These are phyloP conservation scores for Hylaeus volcanicus DNA, from an alignment of 1,140 invertebrate genomes.

Conservation along the genomic window DNA sequence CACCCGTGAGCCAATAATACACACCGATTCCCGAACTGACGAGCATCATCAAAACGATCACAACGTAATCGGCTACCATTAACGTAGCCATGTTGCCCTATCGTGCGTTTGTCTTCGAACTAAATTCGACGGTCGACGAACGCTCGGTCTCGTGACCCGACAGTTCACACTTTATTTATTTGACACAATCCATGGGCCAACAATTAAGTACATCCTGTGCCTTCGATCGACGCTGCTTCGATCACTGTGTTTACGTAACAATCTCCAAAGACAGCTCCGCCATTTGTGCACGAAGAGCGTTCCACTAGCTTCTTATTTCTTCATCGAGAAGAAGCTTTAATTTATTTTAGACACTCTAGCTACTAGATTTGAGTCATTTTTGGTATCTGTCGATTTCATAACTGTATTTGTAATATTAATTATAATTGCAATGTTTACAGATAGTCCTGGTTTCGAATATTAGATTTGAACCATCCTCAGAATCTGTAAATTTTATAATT, in stretches of 20 bases:
- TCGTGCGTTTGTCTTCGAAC: neutral
- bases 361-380: too few relatives aligned
- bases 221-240: neutral
- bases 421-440: too few relatives aligned
- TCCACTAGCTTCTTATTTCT: too few relatives aligned
- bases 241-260: neutral
- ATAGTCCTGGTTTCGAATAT: too few relatives aligned
- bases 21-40: conserved; percentile 87
- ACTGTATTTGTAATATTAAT: too few relatives aligned
- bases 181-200: neutral
- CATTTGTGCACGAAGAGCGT: too few relatives aligned
- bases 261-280: too few relatives aligned
- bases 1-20: conserved; percentile 91
- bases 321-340: too few relatives aligned
- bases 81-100: conserved; percentile 57
- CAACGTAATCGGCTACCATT: conserved; percentile 82
- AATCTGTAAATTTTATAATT: too few relatives aligned
- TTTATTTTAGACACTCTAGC: too few relatives aligned
- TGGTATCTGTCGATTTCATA: too few relatives aligned
- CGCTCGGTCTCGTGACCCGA: neutral
- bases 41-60: conserved; percentile 82
- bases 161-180: neutral
- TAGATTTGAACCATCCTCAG: too few relatives aligned
- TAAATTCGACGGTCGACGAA: neutral
- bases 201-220: neutral